phyloP scores from a whole-genome alignment of 1,140 invertebrate species.

The Caenorhabditis elegans region WBcel235 BX284602.5:1406001-1406500 shows the following conservation, averaged over 20 bases:
- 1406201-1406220: slow-evolving; percentile 88
- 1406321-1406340: too few species aligned
- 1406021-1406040: slow-evolving; percentile 76
- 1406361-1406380: too few species aligned
- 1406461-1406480: too few species aligned
- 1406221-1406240: slow-evolving; percentile 95
- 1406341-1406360: too few species aligned
- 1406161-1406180: slow-evolving; percentile 36
- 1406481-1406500: too few species aligned
- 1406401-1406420: too few species aligned
- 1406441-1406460: too few species aligned
- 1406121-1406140: slow-evolving; percentile 32
- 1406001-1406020: slow-evolving; percentile 86
- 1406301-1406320: too few species aligned
- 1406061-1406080: slow-evolving; percentile 43
- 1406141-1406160: slow-evolving; percentile 38
- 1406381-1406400: too few species aligned
- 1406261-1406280: slow-evolving; percentile 72
- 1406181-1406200: slow-evolving; percentile 84
- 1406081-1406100: slow-evolving; percentile 45
- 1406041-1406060: neutral
- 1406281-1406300: too few species aligned
- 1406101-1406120: neutral
- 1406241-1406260: slow-evolving; percentile 86
- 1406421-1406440: too few species aligned